Conservation (phyloP, 2,888 invertebrate genomes). For the Actias luna region DNA sequence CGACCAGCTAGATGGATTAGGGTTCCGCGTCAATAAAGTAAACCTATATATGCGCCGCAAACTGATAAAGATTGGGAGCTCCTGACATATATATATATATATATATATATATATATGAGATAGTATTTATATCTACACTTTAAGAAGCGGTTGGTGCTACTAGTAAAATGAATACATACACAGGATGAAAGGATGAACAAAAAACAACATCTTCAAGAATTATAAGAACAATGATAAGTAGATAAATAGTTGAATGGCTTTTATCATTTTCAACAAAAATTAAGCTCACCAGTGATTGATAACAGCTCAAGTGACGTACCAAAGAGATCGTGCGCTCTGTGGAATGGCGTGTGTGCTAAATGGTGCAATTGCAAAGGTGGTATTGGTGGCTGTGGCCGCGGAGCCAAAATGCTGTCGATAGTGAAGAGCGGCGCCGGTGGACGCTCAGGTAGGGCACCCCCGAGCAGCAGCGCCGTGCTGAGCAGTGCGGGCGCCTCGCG, state of each 20-base stretch:
- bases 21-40: no score
- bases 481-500: constrained; percentile 75
- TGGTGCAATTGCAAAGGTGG: constrained; percentile 82
- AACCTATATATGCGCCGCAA: no score
- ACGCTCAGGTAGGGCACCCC: constrained; percentile 71
- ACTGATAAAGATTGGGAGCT: no score
- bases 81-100: no score
- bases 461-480: constrained; percentile 77
- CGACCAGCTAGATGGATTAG: no score
- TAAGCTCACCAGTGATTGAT: constrained; percentile 12
- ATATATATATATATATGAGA: no score
- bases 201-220: no score
- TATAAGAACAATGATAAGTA: neutral
- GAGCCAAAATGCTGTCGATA: constrained; percentile 92
- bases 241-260: neutral
- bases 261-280: constrained; percentile 7
- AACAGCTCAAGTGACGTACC: constrained; percentile 81
- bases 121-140: no score
- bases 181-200: no score
- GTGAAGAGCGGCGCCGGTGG: constrained; percentile 86
- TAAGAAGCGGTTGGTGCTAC: no score
- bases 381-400: constrained; percentile 83
- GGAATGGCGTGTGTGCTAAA: constrained; percentile 84
- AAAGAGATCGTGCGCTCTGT: constrained; percentile 89
- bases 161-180: no score